A percentile compares a stretch with the other conserved stretches of the same genome.
These are phyloP conservation scores for Lepidonotus clava DNA, from an alignment of 2,888 invertebrate genomes.

Conservation along the genomic window DNA sequence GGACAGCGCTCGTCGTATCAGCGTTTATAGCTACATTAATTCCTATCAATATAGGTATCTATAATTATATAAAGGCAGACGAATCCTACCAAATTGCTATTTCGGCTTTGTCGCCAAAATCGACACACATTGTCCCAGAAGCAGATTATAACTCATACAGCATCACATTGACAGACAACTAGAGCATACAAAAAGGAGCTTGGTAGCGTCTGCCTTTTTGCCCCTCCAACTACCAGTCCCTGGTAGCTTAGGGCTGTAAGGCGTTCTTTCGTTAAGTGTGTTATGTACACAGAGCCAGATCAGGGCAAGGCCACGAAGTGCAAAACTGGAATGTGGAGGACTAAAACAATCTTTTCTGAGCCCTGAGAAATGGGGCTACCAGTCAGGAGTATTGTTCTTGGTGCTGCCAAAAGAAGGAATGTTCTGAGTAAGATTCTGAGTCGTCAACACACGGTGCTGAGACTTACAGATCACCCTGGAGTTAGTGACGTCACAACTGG, in stretches of 20 bases:
- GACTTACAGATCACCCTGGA: not conserved
- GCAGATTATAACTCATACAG: too few relatives aligned
- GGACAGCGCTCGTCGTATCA: too few relatives aligned
- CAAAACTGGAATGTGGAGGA: slow-evolving; percentile 8
- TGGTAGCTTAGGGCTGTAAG: not conserved
- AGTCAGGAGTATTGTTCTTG: not conserved
- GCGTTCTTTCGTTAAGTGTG: not conserved
- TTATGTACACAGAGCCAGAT: slow-evolving; percentile 16
- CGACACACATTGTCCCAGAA: too few relatives aligned
- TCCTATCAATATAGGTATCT: too few relatives aligned
- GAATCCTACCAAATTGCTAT: too few relatives aligned
- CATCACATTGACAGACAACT: too few relatives aligned
- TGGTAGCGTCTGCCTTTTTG: too few relatives aligned
- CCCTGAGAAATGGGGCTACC: not conserved
- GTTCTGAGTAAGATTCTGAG: not conserved
- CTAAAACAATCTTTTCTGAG: not conserved
- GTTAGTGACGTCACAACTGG: not conserved
- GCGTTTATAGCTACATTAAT: too few relatives aligned
- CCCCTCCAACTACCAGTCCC: not conserved
- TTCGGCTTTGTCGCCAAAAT: too few relatives aligned
- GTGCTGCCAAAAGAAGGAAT: not conserved
- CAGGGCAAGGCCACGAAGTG: slow-evolving; percentile 17
- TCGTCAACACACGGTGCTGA: not conserved
- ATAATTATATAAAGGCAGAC: too few relatives aligned
- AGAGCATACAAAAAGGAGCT: too few relatives aligned